Base-by-base conservation (phyloP, 2,113 vertebrate species). In the Chauna torquata region DNA sequence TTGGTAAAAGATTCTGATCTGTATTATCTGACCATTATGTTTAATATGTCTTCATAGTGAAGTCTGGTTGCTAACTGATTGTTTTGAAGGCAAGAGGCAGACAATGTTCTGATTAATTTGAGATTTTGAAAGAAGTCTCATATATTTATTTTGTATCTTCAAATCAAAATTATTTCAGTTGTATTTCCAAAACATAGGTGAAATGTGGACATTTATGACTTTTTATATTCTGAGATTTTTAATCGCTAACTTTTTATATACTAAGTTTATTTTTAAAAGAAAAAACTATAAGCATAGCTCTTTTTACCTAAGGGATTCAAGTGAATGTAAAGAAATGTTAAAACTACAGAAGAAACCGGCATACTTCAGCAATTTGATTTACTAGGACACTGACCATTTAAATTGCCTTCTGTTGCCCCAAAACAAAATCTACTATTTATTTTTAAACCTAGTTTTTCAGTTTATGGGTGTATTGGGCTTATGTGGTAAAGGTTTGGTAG, bases 21-120 rank as follows among this genome's bases (percentile, higher is more conserved):
- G 34, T 95, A 96, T 95, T n/a, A n/a, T 96, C 93, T 80, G 44
- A 44, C 16, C 24, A 65, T 36, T 25, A 36, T 64, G 90, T 84
- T 95, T 94, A 94, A 92, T 96, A 89, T 76, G 91, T 96, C 72
- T 85, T 95, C 92, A 72, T 49, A 84, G 42, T 75, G 86, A 94
- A 97, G 47, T 40, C 82, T 96, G 72, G 58, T 72, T 15, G 42
- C 75, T 94, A 95, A 97, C 80, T 94, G 88, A 93, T 94, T 94
- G 62, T 88, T 97, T 92, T 74, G 36, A 86, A 96, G 91, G 90
- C 49, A 93, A 70, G 62, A 57, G 55, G 12, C 24, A 87, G 57
- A 69, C 44, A n/a, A 12, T 72, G 69, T 93, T 84, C 77, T 92
- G 79, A 92, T 94, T 95, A 94, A 90, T 70, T 65, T 58, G 62